Base-by-base conservation (phyloP, 1,140 invertebrate species). In the Micrasema longulum region DNA sequence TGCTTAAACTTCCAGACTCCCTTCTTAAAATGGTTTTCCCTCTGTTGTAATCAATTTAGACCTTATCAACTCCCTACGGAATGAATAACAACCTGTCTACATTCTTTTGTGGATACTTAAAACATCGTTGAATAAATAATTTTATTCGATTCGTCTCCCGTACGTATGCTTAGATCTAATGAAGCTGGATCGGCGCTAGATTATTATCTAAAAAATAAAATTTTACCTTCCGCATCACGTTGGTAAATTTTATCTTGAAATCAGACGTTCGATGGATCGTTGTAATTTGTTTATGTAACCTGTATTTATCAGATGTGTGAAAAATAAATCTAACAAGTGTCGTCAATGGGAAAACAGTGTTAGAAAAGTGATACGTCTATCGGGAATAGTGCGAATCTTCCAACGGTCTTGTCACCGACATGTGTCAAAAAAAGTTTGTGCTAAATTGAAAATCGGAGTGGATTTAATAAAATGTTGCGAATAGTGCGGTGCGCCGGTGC, bases 401-500 rank as follows among this genome's bases (percentile, higher is more conserved):
- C n/a, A 53, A 53, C 50, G 22, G 9, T n/a, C 18, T 3, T 0
- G 20, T 23, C 16, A 52, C 7, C 2, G n/a, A 53, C 50, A 23
- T 10, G 22, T 11, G 12, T 22, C 12, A 52, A 53, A 5, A 31
- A 53, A 22, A 23, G 50, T 12, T 22, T 4, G 50, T 53, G 18
- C 12, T 53, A n/a, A 53, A 53, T 53, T 53, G 18, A 23, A 53
- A 31, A 53, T n/a, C 22, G 16, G 50, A 12, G 50, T 53, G 22
- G 20, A 23, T 11, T 11, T 14, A 18, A 9, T 11, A n/a, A n/a
- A 41, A n/a, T 10, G 38, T 41, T 41, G 38, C 18, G 43, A 16
- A 5, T 14, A 16, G 43, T 36, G 82, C 69, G 82, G 83, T 73
- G 85, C 85, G 52, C 80, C 82, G 57, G 84, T 82, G 43, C 48